Percentiles rank a stretch among this genome's conserved stretches.
Evolutionary conservation across 35 echinoderm and acorn worm genomes (phyloP).

Genomic region (Ophioderma brevispina): DNA sequence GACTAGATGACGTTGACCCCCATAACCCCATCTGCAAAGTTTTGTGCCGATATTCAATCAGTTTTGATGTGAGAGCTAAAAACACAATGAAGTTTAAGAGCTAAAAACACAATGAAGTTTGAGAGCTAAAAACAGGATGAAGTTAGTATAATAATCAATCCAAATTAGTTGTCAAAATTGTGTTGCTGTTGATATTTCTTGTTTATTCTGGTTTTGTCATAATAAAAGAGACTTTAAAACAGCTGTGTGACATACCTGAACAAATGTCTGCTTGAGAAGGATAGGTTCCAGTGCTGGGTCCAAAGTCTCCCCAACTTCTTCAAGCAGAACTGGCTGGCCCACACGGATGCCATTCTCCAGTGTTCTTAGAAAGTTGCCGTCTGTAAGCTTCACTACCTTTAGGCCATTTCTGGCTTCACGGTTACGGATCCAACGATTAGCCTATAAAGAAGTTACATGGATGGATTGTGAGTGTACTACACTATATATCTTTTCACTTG

Average conservation of each 20-base stretch:
- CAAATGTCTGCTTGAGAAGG: conserved; percentile 95
- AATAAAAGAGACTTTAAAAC: no score
- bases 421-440: conserved; percentile 96
- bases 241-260: conserved; percentile 75
- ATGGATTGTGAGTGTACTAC: no score
- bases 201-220: neutral
- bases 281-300: conserved; percentile 98
- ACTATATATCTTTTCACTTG: no score
- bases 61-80: no score
- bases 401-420: conserved; percentile 89
- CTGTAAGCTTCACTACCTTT: conserved; percentile 96
- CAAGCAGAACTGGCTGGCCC: conserved; percentile 88
- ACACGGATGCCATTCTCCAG: conserved; percentile 92
- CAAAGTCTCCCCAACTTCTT: conserved; percentile 87
- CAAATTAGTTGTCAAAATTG: no score
- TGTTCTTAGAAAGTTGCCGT: conserved; percentile 87
- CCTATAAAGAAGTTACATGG: conserved; percentile 46
- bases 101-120: neutral
- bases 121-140: neutral
- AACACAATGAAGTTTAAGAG: neutral
- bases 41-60: no score
- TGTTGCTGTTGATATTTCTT: no score
- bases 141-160: no score
- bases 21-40: no score
- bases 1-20: no score